A percentile compares a stretch with the other conserved stretches of the same genome.
phyloP scores from a whole-genome alignment of 1,140 invertebrate species.

The Trichonephila clavipes region DNA sequence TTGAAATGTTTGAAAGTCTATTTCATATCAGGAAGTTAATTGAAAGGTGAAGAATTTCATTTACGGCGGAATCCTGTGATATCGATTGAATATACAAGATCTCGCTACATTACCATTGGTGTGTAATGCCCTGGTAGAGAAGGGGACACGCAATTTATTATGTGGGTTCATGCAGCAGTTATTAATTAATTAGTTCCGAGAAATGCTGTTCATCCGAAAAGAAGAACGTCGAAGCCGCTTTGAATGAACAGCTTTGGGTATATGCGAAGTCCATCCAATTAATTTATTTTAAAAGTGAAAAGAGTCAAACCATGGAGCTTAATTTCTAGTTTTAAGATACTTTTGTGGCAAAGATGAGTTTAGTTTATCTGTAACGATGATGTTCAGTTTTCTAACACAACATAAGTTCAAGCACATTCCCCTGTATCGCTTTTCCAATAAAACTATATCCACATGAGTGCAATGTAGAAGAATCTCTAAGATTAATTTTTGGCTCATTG shows the following conservation, averaged over 20 bases:
- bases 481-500: too few relatives aligned
- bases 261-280: not conserved
- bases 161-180: slow-evolving; percentile 25
- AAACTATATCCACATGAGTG: too few relatives aligned
- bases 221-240: slow-evolving; percentile 24
- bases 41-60: slow-evolving; percentile 30
- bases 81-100: not conserved
- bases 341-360: not conserved
- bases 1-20: not conserved
- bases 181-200: slow-evolving; percentile 50
- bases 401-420: too few relatives aligned
- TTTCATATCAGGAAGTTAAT: slow-evolving; percentile 10
- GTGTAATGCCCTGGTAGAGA: not conserved
- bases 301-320: not conserved
- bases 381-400: too few relatives aligned
- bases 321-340: not conserved
- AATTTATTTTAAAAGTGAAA: slow-evolving; percentile 39
- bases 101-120: not conserved
- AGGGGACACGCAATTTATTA: slow-evolving; percentile 26
- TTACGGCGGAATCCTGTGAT: not conserved
- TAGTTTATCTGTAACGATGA: too few relatives aligned
- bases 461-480: too few relatives aligned
- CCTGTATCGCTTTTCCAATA: too few relatives aligned
- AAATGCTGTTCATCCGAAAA: not conserved
- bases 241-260: not conserved